Evolutionary conservation across 2,797 vertebrate genomes (phyloP).

Genomic region (Clarias pachynema): DNA sequence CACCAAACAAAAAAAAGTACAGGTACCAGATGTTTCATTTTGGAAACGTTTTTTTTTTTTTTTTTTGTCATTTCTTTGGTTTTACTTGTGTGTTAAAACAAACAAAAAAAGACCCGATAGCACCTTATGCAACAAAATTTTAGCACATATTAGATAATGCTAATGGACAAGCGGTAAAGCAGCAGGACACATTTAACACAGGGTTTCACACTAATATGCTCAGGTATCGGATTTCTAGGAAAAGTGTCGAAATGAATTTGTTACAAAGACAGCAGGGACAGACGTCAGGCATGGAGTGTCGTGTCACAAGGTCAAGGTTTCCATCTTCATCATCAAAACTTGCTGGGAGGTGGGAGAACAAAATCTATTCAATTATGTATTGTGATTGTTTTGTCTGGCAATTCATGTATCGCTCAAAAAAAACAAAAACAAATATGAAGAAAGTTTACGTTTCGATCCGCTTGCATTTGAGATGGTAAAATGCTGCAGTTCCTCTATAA

Average conservation of each 20-base stretch:
- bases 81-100: neutral
- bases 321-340: neutral
- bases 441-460: no score
- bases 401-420: no score
- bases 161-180: neutral
- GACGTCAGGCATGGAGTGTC: neutral
- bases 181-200: neutral
- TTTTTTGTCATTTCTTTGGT: neutral
- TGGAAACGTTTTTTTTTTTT: neutral
- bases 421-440: no score
- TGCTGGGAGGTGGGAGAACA: neutral
- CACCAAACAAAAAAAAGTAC: neutral
- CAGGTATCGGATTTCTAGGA: neutral
- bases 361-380: no score
- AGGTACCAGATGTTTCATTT: neutral
- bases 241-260: neutral
- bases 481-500: no score
- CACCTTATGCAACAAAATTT: neutral
- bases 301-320: neutral
- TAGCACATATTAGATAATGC: neutral
- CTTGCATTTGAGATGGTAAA: no score
- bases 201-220: neutral
- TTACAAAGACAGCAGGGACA: neutral
- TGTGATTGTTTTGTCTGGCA: no score
- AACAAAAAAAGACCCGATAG: neutral